These are phyloP conservation scores for Ochlodes sylvanus DNA, from an alignment of 2,888 invertebrate species.

Conservation along the genomic window DNA sequence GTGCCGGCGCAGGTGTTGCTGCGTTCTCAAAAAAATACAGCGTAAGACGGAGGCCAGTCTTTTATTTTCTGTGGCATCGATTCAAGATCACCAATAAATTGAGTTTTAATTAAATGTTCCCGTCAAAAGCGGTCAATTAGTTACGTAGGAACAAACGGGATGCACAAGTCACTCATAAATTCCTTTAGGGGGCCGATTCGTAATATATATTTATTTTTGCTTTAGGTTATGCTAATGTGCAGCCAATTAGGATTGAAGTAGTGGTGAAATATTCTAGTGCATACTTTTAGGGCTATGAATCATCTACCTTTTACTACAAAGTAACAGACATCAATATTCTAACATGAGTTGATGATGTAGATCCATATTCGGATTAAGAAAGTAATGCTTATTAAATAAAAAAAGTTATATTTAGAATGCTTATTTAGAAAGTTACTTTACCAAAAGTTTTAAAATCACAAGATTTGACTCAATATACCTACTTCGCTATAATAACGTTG, in stretches of 20 bases:
- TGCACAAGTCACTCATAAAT: constrained; percentile 30
- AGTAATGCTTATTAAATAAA: too few species aligned
- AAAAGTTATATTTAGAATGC: too few species aligned
- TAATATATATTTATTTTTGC: constrained; percentile 17
- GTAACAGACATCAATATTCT: not conserved
- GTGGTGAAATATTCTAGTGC: constrained; percentile 7
- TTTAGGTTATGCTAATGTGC: constrained; percentile 18
- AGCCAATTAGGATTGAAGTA: constrained; percentile 22
- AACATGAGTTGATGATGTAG: too few species aligned
- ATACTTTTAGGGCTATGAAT: constrained; percentile 8
- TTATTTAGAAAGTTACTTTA: too few species aligned
- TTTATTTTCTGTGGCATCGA: constrained; percentile 65
- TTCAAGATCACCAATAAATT: constrained; percentile 63
- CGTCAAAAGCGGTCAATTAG: constrained; percentile 38
- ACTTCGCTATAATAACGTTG: constrained; percentile 48
- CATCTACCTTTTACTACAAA: constrained; percentile 9
- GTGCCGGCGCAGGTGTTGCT: constrained; percentile 82
- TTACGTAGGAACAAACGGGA: constrained; percentile 25
- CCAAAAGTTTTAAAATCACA: too few species aligned
- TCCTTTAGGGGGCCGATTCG: constrained; percentile 13
- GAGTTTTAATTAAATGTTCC: constrained; percentile 59
- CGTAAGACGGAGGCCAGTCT: constrained; percentile 77
- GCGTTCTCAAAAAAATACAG: constrained; percentile 70
- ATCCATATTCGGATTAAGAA: too few species aligned
- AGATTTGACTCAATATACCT: too few species aligned